Evolutionary conservation across 2,797 vertebrate species (phyloP), one percentile per base, ranked within the genome.

Genomic region (Pyrrhura leucotis): DNA sequence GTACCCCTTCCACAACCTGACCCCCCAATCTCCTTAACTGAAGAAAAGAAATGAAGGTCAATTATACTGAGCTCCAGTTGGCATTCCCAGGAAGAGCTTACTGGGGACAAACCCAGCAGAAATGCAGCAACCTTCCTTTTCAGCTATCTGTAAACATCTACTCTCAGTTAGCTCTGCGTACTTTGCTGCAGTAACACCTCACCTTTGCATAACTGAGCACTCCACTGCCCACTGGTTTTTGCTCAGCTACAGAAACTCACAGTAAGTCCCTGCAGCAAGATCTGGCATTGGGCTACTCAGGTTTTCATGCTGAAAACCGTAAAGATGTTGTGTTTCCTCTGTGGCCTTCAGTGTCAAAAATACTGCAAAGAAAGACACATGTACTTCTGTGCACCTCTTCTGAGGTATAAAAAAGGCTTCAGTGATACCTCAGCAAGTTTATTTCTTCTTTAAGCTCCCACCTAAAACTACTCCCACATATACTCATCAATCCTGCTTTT

Each of bases 21-120:
- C 10, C 21, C 56, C 25, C 5, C 37, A 8, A 7, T 40, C 4
- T 2, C 35, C 85, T 95, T 97, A 95, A 96, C 89, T 90, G 88
- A 88, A 88, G 95, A 28, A 26, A 29, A 28, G 14, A 9, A 14
- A 31, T 1, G 72, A 86, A 91, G 72, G 72, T 75, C 45, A 12
- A 21, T 66, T 61, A 74, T 79, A 94, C 85, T 23, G 81, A 10
- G 62, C 90, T 95, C 95, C 93, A 96, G 84, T 86, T 39, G 58
- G 87, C 90, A 40, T 95, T 95, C 88, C 94, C 48, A 85, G 88
- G 76, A 85, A 85, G 91, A 91, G 31, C 62, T 53, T 33, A n/a
- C 51, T 50, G 37, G 17, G 53, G 45, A 56, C 39, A 54, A 51
- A 39, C 26, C 14, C 62, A 31, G 35, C 39, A 93, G 63, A 77